phyloP scores from a whole-genome alignment of 2,113 vertebrate species.

The Chunga burmeisteri region DNA sequence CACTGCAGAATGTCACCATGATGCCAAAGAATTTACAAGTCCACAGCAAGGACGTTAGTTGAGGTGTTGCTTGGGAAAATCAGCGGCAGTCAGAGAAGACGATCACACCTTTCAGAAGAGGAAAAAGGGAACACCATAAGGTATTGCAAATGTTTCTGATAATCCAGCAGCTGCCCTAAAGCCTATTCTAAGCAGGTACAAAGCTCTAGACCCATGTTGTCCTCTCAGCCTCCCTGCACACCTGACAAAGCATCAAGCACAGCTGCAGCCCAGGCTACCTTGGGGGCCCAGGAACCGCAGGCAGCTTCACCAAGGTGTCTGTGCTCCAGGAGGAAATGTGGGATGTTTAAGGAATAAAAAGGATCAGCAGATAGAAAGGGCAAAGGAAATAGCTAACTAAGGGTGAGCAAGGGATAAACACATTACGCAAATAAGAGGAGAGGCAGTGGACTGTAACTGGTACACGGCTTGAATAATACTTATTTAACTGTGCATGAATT shows the following conservation, averaged over 20 bases:
- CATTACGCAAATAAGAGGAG: constrained; percentile 32
- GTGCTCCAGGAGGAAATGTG: neutral
- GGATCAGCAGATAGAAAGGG: neutral
- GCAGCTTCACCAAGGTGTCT: neutral
- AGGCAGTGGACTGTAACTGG: constrained; percentile 48
- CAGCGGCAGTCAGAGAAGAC: neutral
- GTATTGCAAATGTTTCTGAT: neutral
- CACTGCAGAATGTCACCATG: neutral
- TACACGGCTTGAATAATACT: constrained; percentile 38
- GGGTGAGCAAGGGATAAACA: constrained; percentile 21
- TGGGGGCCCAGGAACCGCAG: neutral
- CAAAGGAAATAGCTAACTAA: constrained; percentile 12
- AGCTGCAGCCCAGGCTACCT: neutral
- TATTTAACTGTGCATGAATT: constrained; percentile 35
- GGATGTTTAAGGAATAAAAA: neutral
- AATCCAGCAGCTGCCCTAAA: neutral
- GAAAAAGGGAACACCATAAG: neutral
- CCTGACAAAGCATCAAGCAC: neutral
- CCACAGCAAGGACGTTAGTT: neutral
- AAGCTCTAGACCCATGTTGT: neutral
- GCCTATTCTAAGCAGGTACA: neutral
- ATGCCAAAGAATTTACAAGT: neutral
- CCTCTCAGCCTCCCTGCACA: neutral
- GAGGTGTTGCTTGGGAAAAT: neutral
- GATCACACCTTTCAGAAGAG: neutral